These are phyloP conservation scores for Ameiurus melas DNA, from an alignment of 2,113 vertebrate species.

Conservation along the genomic window DNA sequence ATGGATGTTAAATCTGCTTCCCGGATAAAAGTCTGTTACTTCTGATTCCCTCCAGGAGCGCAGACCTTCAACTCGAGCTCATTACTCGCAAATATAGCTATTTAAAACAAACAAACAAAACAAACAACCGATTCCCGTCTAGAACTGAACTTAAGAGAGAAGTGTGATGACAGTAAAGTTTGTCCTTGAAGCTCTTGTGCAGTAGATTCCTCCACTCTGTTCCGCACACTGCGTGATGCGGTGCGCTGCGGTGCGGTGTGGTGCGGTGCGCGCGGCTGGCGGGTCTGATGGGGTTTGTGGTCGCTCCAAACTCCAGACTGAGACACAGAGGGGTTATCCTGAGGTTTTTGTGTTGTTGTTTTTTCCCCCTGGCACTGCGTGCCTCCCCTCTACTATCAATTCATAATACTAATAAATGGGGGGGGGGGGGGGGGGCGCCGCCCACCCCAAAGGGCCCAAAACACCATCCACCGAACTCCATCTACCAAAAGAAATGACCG, in stretches of 20 bases:
- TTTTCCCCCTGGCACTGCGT: slow-evolving; percentile 58
- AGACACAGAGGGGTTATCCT: slow-evolving; percentile 60
- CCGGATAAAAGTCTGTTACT: neutral
- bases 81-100: neutral
- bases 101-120: neutral
- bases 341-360: slow-evolving; percentile 38
- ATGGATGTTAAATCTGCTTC: neutral
- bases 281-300: slow-evolving; percentile 63
- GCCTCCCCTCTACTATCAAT: slow-evolving; percentile 72
- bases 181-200: slow-evolving; percentile 59
- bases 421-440: no score
- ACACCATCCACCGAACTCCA: neutral
- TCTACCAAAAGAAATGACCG: neutral
- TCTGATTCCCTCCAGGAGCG: slow-evolving; percentile 18
- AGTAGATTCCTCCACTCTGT: slow-evolving; percentile 61
- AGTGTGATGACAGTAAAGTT: slow-evolving; percentile 51
- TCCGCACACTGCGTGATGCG: slow-evolving; percentile 56
- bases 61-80: slow-evolving; percentile 20
- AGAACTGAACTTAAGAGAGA: slow-evolving; percentile 5
- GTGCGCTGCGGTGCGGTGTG: slow-evolving; percentile 44
- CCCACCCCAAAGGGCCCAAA: no score
- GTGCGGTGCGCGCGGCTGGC: slow-evolving; percentile 44
- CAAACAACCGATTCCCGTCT: slow-evolving; percentile 13
- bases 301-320: slow-evolving; percentile 57
- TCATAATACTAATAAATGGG: no score